These are phyloP conservation scores for Murina feae DNA, from an alignment of 2,113 vertebrate genomes.

Conservation along the genomic window DNA sequence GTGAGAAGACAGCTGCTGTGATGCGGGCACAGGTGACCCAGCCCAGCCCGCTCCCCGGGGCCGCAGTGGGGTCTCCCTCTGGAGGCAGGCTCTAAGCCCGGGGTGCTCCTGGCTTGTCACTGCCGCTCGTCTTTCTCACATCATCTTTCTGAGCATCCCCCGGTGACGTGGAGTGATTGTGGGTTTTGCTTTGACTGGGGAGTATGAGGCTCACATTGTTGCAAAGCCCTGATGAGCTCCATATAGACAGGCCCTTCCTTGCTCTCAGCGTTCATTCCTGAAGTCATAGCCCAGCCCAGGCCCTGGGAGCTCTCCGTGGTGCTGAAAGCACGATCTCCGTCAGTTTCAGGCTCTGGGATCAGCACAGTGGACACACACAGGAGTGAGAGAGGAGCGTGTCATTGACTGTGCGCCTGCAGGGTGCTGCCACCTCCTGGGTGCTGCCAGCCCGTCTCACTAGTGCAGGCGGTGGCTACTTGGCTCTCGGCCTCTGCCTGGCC, in stretches of 20 bases:
- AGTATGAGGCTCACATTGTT: not conserved
- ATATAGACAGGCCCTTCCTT: fast-evolving
- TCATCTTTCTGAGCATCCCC: not conserved
- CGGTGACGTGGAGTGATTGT: not conserved
- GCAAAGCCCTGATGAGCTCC: not conserved
- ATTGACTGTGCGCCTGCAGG: not conserved
- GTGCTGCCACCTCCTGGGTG: not conserved
- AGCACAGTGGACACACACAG: fast-evolving
- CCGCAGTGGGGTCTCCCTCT: not conserved
- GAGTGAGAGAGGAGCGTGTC: fast-evolving
- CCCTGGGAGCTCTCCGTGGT: slow-evolving; percentile 33
- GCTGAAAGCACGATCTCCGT: not conserved
- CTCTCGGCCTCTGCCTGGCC: not conserved
- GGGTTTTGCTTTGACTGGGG: not conserved
- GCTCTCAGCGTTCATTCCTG: fast-evolving
- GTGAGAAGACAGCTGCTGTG: fast-evolving
- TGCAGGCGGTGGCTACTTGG: not conserved
- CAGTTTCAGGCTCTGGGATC: fast-evolving
- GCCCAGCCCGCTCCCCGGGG: not conserved
- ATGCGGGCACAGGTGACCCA: not conserved
- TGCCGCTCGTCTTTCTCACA: not conserved
- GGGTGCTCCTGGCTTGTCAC: not conserved
- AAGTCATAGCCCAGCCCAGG: fast-evolving
- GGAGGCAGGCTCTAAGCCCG: fast-evolving
- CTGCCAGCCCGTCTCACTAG: not conserved